phyloP scores from a whole-genome alignment of 2,888 invertebrate species.

The Phyto melanocephala region DNA sequence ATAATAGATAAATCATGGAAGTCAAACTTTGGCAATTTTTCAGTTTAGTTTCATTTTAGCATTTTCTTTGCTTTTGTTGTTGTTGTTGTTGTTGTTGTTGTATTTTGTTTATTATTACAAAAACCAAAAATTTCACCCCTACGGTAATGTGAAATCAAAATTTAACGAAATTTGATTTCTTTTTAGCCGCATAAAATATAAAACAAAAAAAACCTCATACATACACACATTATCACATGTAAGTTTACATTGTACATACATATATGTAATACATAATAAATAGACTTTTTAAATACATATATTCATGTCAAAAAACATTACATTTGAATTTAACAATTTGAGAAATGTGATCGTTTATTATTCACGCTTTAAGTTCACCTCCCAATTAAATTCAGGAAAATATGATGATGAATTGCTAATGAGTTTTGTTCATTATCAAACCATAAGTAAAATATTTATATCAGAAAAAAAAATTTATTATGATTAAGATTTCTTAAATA shows the following conservation, averaged over 20 bases:
- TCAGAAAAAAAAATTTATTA: no score
- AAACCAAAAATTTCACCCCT: slow-evolving; percentile 65
- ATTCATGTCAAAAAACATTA: background rate
- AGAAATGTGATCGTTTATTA: background rate
- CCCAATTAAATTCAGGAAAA: background rate
- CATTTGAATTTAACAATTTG: background rate
- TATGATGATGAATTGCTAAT: background rate
- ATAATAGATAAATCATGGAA: slow-evolving; percentile 66
- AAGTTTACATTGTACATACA: background rate
- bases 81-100: background rate
- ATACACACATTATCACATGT: no score
- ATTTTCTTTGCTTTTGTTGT: slow-evolving; percentile 6
- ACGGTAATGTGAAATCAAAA: slow-evolving; percentile 65
- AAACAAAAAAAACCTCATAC: background rate
- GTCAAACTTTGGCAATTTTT: slow-evolving; percentile 64
- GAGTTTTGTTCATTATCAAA: background rate
- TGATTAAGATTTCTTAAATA: no score
- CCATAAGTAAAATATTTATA: no score
- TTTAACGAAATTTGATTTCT: slow-evolving; percentile 64
- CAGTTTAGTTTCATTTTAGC: slow-evolving; percentile 4
- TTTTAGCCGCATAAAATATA: slow-evolving; percentile 37
- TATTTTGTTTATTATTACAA: slow-evolving; percentile 45
- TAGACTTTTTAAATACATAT: background rate
- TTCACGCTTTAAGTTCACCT: background rate
- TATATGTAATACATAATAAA: background rate